A percentile compares a stretch with the other conserved stretches of the same genome.
Evolutionary conservation across 2,888 invertebrate species (phyloP).

Genomic region (Neuroscelio doddi): DNA sequence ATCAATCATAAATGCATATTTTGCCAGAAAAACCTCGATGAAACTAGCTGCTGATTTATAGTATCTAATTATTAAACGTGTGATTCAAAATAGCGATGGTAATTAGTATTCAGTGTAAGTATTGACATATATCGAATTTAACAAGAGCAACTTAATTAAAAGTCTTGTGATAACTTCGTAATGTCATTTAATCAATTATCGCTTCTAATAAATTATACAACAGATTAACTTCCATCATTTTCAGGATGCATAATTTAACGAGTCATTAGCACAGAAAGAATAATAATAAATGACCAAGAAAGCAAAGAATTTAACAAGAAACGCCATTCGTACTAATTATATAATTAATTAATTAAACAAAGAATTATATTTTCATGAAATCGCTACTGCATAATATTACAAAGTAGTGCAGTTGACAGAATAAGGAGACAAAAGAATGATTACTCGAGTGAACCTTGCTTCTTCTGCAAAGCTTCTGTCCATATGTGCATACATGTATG

Average conservation of each 20-base stretch:
- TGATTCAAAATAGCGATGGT: background rate
- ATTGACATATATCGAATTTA: conserved; percentile 18
- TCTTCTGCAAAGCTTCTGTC: conserved; percentile 13
- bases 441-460: conserved; percentile 11
- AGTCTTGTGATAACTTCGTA: background rate
- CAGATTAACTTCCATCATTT: background rate
- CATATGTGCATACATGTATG: conserved; percentile 1
- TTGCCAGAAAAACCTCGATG: background rate
- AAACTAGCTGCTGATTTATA: background rate
- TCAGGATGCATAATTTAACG: conserved; percentile 17
- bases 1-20: no score
- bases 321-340: background rate
- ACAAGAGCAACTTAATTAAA: conserved; percentile 34
- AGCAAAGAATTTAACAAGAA: background rate
- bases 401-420: background rate
- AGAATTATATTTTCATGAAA: conserved; percentile 7
- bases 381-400: conserved; percentile 2
- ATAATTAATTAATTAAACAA: conserved; percentile 16
- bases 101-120: background rate
- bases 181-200: conserved; percentile 15
- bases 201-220: conserved; percentile 6
- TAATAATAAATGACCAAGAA: background rate
- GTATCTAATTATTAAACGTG: no score
- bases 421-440: no score
- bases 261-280: conserved; percentile 8